Evolutionary conservation across 30 jellyfish, hydroid and myxozoan genomes (phyloP), one percentile per base, ranked within the genome.

Genomic region (Pseudorhiza aurosa): DNA sequence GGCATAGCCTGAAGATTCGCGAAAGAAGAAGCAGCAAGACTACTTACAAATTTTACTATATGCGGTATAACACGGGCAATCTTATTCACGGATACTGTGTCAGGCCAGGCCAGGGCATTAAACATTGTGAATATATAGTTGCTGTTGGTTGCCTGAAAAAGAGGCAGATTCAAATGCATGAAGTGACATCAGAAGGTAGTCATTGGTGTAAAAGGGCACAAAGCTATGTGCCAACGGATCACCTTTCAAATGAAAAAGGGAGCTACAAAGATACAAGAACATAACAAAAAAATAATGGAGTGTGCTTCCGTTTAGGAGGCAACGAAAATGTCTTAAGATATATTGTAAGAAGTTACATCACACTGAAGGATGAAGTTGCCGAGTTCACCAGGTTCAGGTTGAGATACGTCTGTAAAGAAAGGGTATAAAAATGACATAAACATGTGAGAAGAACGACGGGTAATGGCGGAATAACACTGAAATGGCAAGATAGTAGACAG

Each of bases 21-120:
- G n/a, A n/a, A n/a, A n/a, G n/a, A n/a, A n/a, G n/a, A n/a, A n/a
- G n/a, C n/a, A n/a, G n/a, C n/a, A 39, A 5, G 50, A 25, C 1
- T 27, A 72, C 87, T 68, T 63, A 88, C 97, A 40, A 40, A 76
- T 59, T 88, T 80, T 60, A 78, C 49, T 6, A 88, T 42, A 27
- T 43, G 78, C 0, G 88, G 81, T 24, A 88, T 55, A 22, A 88
- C 85, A 2, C 87, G 68, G 17, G 82, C 78, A 28, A 78, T 62
- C 45, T 77, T 79, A 31, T 77, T 68, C 9, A 81, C 89, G 0
- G 82, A 58, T 5, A 47, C 77, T 12, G 97, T 65, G 62, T 88
- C 97, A 15, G 97, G 94, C 97, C 97, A 88, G 1, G 87, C 71
- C 50, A 88, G 77, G 33, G 94, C 87, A 1, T 82, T 69, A 58